Base-by-base conservation (phyloP, 2,888 invertebrate genomes). In the Rhogogaster chlorosoma region DNA sequence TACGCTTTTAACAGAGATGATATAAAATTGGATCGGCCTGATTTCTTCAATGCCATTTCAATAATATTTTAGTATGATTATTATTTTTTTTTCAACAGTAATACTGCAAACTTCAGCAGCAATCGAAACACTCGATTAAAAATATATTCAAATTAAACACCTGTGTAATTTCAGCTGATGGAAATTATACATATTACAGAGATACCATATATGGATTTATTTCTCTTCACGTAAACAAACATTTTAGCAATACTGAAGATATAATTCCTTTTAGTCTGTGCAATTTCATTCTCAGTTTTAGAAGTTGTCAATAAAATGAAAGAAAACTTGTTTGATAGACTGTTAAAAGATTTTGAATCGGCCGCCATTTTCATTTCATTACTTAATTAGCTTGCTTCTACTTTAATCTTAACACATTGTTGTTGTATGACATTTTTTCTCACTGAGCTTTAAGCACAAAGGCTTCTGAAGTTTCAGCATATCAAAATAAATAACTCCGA, bases 351-450 rank as follows among this genome's bases (percentile, higher is more conserved):
- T 18, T 45, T 77, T 53, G 77, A 77, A 70, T 18, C 15, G 3
- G 7, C n/a, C 18, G 49, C 67, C 42, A 67, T 83, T 45, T 71
- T 38, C 26, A 57, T 45, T 26, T 57, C 26, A 38, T 32, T 26
- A 57, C 32, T 71, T 36, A 22, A 70, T 32, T 49, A 36, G 49
- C 9, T 70, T 29, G 45, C 12, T 82, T 49, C 45, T 67, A 53
- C 45, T 64, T 6, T 84, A 84, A 70, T 84, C 67, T 84, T 6
- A 71, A 57, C 61, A 67, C 73, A 71, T 73, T 38, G 53, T 84
- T 67, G 71, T 42, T 22, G 26, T 84, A 15, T 49, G 29, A 49
- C 45, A 83, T 83, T 49, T 49, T 70, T 18, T 15, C 18, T 77
- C 22, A 42, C 38, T 73, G 15, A 73, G 32, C 70, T 70, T 70